A percentile compares a stretch with the other conserved stretches of the same genome.
phyloP scores from a whole-genome alignment of 2,888 invertebrate species.

The Volucella bombylans region DNA sequence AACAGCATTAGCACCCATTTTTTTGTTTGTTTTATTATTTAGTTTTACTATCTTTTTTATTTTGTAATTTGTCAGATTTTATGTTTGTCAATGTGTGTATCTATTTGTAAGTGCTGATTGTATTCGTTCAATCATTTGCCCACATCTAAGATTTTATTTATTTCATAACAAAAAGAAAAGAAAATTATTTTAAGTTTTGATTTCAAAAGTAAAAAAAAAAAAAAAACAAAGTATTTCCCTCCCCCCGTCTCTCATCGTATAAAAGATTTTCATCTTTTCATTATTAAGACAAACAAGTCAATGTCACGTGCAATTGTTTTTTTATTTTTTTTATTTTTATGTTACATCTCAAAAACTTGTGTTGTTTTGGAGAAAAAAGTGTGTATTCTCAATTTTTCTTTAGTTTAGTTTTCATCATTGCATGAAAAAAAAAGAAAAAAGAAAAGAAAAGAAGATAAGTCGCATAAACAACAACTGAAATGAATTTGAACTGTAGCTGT shows the following conservation, averaged over 20 bases:
- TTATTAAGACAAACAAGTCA: too few species aligned
- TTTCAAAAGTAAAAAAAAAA: too few species aligned
- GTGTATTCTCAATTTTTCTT: too few species aligned
- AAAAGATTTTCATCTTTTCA: too few species aligned
- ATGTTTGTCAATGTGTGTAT: neutral
- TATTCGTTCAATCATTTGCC: slow-evolving; percentile 15
- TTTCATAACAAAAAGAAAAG: neutral
- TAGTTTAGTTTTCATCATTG: too few species aligned
- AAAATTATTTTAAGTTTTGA: neutral
- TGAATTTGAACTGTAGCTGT: too few species aligned
- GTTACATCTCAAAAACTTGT: neutral
- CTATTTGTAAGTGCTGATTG: neutral
- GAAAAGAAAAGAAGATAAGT: too few species aligned
- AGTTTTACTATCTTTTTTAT: neutral
- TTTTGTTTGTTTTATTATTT: too few species aligned
- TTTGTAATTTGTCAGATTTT: slow-evolving; percentile 15
- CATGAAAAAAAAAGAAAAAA: neutral
- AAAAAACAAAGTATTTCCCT: too few species aligned
- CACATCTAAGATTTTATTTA: slow-evolving; percentile 13
- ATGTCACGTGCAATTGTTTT: neutral
- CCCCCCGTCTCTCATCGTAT: too few species aligned
- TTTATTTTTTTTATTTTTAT: too few species aligned
- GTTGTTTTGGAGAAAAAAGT: neutral
- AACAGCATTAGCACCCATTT: slow-evolving; percentile 10
- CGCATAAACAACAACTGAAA: too few species aligned